These are phyloP conservation scores for Drosophila stalkeri DNA, from an alignment of 2,888 invertebrate genomes.

Conservation along the genomic window DNA sequence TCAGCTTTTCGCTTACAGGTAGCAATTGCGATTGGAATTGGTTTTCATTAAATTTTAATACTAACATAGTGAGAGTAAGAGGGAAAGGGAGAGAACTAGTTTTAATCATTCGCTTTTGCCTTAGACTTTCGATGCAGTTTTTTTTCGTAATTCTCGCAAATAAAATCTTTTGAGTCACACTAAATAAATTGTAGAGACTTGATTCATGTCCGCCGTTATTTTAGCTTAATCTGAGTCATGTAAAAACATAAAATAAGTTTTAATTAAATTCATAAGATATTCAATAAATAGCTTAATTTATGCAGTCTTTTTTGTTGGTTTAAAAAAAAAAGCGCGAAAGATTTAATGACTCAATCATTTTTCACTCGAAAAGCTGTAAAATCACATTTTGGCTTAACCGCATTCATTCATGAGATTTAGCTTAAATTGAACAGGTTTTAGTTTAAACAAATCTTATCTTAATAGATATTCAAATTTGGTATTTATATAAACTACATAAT, in stretches of 20 bases:
- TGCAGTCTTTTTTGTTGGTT: not conserved
- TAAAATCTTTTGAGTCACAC: not conserved
- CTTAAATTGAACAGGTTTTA: not conserved
- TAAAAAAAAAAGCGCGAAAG: not conserved
- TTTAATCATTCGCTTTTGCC: too few relatives aligned
- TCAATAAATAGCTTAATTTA: not conserved
- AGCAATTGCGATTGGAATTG: too few relatives aligned
- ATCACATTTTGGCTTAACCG: not conserved
- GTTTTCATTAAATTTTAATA: not conserved
- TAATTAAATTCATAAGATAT: conserved; percentile 1
- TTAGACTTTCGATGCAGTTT: too few relatives aligned
- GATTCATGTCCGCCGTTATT: not conserved
- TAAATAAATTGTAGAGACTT: not conserved
- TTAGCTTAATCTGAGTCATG: not conserved
- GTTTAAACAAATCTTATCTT: not conserved
- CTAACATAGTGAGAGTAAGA: not conserved
- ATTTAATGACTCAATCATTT: not conserved
- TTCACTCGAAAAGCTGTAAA: not conserved
- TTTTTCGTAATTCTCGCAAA: too few relatives aligned
- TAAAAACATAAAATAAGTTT: not conserved
- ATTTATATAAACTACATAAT: too few relatives aligned
- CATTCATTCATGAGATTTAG: not conserved
- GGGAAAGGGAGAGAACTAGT: not conserved
- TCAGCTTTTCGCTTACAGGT: not conserved
- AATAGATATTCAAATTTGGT: too few relatives aligned